Percentiles rank a stretch among this genome's conserved stretches.
These are phyloP conservation scores for Peromyscus polionotus DNA, from an alignment of 2,113 vertebrate genomes.

Conservation along the genomic window DNA sequence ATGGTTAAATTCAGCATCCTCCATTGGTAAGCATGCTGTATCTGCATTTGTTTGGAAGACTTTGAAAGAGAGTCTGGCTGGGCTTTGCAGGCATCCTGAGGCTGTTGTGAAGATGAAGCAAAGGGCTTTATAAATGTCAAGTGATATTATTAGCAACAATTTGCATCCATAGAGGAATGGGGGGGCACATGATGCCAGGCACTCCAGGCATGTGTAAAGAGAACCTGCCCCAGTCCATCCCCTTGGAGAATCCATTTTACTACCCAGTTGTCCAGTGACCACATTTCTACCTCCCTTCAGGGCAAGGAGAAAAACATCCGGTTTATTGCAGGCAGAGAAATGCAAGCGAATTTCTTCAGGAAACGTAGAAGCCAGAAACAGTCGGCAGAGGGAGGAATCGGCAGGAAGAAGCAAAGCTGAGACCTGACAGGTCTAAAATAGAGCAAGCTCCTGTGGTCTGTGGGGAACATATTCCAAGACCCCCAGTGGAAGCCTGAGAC, in stretches of 20 bases:
- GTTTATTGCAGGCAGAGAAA: neutral
- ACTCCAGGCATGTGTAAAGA: neutral
- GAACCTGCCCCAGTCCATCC: neutral
- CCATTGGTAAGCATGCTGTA: neutral
- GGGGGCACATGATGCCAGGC: neutral
- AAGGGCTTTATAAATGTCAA: slow-evolving; percentile 17
- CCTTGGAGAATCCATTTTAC: neutral
- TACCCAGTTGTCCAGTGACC: too few relatives aligned
- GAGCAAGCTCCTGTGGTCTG: neutral
- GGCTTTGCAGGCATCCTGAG: neutral
- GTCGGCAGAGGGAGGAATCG: slow-evolving; percentile 53
- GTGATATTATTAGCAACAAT: neutral
- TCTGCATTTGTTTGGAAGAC: neutral
- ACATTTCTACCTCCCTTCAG: neutral
- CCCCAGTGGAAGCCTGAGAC: neutral
- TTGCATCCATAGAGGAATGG: neutral
- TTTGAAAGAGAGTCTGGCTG: neutral
- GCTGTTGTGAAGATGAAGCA: neutral
- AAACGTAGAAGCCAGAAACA: neutral
- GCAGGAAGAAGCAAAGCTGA: neutral
- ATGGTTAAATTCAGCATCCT: neutral
- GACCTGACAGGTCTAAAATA: neutral
- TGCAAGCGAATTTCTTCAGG: neutral
- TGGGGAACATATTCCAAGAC: neutral
- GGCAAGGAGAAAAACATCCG: neutral